Evolutionary conservation across 2,888 invertebrate species (phyloP), one percentile per base, ranked within the genome.

Genomic region (Scaptomyza reducta): DNA sequence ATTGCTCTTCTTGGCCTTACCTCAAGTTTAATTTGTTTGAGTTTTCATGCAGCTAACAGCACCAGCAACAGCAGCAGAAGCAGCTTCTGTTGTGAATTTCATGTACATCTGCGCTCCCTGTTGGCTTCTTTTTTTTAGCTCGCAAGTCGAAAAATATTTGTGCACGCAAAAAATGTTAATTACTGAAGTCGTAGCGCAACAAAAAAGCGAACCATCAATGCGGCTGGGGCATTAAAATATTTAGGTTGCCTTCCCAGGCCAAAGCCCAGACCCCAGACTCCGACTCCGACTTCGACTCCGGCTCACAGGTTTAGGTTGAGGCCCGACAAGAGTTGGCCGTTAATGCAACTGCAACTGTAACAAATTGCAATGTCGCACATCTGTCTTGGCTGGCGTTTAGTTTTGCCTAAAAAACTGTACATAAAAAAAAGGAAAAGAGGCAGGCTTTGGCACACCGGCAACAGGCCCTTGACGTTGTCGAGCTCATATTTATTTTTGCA

Each of bases 91-190:
- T 87, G 87, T 81, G 87, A 87, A 84, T 78, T 87, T 81, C 85
- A 85, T 72, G 82, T 85, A 71, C 85, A 87, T 84, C 81, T 83
- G 80, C 67, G 65, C 47, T 59, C 40, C 16, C 16, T 10, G 16
- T 40, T 77, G 40, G 61, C 70, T 67, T 76, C 62, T 77, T 70
- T 67, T 38, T 14, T 40, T 16, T 16, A 10, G 1, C 70, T 76
- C 65, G 56, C 79, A 64, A 81, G 76, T 82, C 88, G 86, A 83
- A 83, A 83, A 83, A 83, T 83, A 83, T 83, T 88, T 85, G 88
- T 85, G 88, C 84, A 85, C 84, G 84, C 84, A 85, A 85, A 85
- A 85, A 85, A 85, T 85, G 84, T 88, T 85, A 85, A 85, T 85
- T 85, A 85, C 88, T 84, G 50, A 49, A 85, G 77, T 69, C 67